A percentile compares a stretch with the other conserved stretches of the same genome.
These are phyloP conservation scores for Sula dactylatra DNA, from an alignment of 2,113 vertebrate genomes.

Conservation along the genomic window DNA sequence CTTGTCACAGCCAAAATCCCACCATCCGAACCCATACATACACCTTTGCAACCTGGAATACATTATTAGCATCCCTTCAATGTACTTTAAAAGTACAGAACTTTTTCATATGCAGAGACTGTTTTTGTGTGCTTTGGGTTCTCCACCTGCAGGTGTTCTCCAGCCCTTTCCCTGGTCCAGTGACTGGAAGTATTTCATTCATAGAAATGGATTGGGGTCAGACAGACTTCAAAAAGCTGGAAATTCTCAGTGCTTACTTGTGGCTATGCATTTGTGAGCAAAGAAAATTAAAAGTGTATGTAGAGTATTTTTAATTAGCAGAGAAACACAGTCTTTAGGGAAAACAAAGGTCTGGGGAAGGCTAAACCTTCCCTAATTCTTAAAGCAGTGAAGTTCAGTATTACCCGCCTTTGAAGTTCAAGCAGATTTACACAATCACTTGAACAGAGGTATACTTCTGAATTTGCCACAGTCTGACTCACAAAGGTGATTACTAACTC, in stretches of 20 bases:
- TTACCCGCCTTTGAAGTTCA: background rate
- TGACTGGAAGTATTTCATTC: background rate
- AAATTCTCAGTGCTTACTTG: background rate
- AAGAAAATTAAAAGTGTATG: background rate
- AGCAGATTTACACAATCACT: background rate
- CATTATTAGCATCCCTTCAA: no score
- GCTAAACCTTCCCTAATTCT: background rate
- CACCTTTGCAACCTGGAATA: no score
- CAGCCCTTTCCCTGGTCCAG: background rate
- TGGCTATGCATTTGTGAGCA: background rate
- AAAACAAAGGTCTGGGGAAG: background rate
- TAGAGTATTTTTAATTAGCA: background rate
- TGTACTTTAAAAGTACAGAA: background rate
- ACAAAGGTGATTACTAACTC: background rate
- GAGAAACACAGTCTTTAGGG: background rate
- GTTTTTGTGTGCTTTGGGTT: background rate
- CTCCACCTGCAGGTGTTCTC: background rate
- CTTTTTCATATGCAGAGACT: background rate
- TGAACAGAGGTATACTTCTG: background rate
- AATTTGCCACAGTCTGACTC: background rate
- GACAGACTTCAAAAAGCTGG: background rate
- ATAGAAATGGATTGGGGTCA: accelerated
- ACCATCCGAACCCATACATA: accelerated
- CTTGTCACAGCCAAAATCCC: background rate
- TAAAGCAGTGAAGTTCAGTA: background rate